Percentiles rank a stretch among this genome's conserved stretches.
Evolutionary conservation across 2,797 vertebrate species (phyloP).

Genomic region (Crocodylus rhombifer): DNA sequence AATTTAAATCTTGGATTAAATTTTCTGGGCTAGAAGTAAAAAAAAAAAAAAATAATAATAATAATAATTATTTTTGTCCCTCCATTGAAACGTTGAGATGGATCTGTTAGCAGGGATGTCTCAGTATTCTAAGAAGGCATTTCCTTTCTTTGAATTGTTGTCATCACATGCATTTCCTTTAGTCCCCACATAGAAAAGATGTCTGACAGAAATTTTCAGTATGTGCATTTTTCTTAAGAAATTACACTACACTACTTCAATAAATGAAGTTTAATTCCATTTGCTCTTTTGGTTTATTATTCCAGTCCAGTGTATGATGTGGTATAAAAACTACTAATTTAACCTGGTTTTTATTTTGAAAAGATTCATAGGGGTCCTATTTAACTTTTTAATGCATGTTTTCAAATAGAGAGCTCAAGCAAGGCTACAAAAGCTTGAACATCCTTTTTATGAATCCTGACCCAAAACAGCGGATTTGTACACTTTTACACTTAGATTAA

Average conservation of each 20-base stretch:
- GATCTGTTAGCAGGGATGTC: neutral
- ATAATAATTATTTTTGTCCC: neutral
- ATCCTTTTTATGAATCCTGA: neutral
- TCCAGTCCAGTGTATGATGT: neutral
- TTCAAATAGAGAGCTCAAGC: neutral
- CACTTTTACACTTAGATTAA: neutral
- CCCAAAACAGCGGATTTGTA: neutral
- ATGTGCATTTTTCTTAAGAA: neutral
- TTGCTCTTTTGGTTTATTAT: neutral
- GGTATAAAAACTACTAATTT: neutral
- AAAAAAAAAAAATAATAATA: neutral
- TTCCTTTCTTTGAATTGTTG: neutral
- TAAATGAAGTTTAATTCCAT: neutral
- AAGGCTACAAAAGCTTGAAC: neutral
- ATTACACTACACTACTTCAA: neutral
- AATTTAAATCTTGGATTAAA: neutral
- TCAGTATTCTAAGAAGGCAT: neutral
- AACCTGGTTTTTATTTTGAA: neutral
- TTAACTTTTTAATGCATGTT: neutral
- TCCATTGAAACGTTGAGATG: neutral
- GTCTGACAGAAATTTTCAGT: neutral
- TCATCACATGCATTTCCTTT: neutral
- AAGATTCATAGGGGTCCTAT: neutral
- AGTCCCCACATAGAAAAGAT: neutral
- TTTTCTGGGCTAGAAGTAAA: neutral